Conservation (phyloP, 2,888 invertebrate species). For the Heliconius ismenius region DNA sequence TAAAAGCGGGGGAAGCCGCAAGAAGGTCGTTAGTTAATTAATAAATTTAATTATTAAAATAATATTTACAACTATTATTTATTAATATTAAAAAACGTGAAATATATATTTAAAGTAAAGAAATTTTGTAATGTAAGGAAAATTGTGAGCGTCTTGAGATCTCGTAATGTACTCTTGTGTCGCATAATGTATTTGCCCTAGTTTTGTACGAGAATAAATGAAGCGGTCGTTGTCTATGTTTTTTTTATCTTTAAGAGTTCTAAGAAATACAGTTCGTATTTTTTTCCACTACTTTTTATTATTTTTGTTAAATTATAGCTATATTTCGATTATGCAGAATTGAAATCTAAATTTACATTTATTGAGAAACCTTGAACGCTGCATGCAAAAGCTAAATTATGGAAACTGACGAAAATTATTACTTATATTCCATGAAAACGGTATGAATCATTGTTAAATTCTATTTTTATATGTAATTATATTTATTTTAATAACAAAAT, state of each 20-base stretch:
- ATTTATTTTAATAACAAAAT: background rate
- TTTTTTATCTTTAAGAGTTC: background rate
- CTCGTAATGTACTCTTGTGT: background rate
- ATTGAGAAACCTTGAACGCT: background rate
- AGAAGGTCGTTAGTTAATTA: too few relatives aligned
- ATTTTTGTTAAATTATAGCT: background rate
- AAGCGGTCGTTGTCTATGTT: background rate
- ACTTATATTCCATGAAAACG: background rate
- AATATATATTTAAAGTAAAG: background rate
- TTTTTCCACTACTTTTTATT: background rate
- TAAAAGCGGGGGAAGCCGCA: too few relatives aligned
- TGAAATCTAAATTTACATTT: background rate
- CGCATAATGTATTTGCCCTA: slow-evolving; percentile 3
- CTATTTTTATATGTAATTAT: background rate
- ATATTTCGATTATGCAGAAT: background rate
- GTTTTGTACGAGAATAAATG: slow-evolving; percentile 1
- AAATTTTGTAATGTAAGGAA: background rate
- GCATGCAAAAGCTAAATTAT: slow-evolving; percentile 11
- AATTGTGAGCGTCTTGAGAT: background rate
- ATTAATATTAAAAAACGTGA: too few relatives aligned
- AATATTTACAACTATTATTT: too few relatives aligned
- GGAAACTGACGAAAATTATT: background rate
- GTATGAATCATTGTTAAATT: background rate
- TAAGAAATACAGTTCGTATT: background rate
- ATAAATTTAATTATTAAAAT: too few relatives aligned